Percentiles rank a stretch among this genome's conserved stretches.
These are phyloP conservation scores for Cephalopterus ornatus DNA, from an alignment of 2,113 vertebrate species.

Conservation along the genomic window DNA sequence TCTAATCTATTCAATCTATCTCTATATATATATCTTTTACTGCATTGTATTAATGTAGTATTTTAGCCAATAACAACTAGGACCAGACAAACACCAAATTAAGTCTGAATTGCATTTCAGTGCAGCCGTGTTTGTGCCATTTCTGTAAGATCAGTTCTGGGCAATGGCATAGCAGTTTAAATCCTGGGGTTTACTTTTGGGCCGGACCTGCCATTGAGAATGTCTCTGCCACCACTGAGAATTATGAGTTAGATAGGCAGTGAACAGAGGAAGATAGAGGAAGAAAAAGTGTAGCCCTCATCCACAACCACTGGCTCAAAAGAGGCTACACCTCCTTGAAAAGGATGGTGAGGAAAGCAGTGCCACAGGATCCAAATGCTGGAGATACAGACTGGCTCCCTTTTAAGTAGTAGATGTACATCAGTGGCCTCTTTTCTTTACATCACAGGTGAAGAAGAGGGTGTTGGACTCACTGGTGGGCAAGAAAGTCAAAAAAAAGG, in stretches of 20 bases:
- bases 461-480: not conserved
- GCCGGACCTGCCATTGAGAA: not conserved
- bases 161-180: not conserved
- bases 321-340: not conserved
- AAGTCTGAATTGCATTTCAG: not conserved
- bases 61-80: not conserved
- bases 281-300: not conserved
- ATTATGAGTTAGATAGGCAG: fast-evolving
- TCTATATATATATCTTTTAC: no score
- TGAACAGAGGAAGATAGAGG: not conserved
- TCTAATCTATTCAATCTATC: no score
- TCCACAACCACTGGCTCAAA: not conserved
- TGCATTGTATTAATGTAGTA: not conserved
- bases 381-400: not conserved
- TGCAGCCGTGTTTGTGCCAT: not conserved
- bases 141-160: not conserved
- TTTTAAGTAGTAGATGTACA: not conserved
- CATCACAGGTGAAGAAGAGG: not conserved
- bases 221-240: not conserved
- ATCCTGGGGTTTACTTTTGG: not conserved
- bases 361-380: not conserved
- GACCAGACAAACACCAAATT: not conserved
- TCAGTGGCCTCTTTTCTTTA: fast-evolving
- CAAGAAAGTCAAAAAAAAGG: not conserved
- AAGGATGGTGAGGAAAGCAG: not conserved